These are phyloP conservation scores for Brotula barbata DNA, from an alignment of 2,797 vertebrate species.

Conservation along the genomic window DNA sequence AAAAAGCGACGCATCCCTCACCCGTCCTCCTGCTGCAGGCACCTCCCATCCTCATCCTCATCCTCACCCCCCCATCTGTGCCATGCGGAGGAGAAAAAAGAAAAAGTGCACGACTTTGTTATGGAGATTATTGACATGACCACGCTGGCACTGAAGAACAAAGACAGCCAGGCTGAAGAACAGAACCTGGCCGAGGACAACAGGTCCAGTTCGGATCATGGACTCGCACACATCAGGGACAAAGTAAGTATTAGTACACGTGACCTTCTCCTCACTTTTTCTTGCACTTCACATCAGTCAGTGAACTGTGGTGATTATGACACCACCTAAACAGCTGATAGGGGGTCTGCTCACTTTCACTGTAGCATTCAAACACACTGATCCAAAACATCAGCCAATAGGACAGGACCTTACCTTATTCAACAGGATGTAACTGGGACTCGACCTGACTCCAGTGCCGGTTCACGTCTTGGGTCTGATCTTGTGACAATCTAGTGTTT, in stretches of 20 bases:
- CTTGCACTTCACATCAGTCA: no score
- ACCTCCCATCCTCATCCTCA: conserved; percentile 42
- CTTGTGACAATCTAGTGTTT: no score
- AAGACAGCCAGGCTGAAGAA: conserved; percentile 78
- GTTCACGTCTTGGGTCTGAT: no score
- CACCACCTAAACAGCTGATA: no score
- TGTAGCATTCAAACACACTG: no score
- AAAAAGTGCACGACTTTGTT: conserved; percentile 89
- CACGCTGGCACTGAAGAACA: conserved; percentile 87
- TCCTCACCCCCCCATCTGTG: neutral
- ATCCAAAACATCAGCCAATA: no score
- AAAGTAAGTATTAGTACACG: conserved; percentile 74
- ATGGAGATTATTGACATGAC: conserved; percentile 96
- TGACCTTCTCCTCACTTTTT: no score
- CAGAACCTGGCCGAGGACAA: neutral
- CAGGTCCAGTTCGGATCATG: conserved; percentile 51
- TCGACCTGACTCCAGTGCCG: no score
- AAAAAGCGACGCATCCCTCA: conserved; percentile 40
- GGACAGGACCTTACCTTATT: no score
- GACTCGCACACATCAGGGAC: conserved; percentile 86
- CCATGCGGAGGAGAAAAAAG: conserved; percentile 46
- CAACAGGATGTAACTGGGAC: no score
- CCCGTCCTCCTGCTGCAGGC: conserved; percentile 72
- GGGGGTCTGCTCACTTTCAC: no score
- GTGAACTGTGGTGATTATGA: no score